Evolutionary conservation across 2,113 vertebrate genomes (phyloP).

Genomic region (Siniperca knerii): DNA sequence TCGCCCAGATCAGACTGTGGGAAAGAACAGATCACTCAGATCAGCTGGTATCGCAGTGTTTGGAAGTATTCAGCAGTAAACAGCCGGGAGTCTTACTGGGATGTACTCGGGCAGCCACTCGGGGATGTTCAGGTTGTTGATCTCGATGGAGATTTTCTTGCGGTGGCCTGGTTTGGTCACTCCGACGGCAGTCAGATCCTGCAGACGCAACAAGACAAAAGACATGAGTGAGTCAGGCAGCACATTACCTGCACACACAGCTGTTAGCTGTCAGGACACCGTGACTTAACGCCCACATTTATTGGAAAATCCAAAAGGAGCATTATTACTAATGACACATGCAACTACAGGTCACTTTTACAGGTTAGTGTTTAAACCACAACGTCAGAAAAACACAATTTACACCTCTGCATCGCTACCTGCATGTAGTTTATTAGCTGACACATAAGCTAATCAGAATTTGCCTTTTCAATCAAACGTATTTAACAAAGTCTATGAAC

Average conservation of each 20-base stretch:
- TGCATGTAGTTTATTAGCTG: no score
- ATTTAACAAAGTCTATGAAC: no score
- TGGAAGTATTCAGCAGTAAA: neutral
- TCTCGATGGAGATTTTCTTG: slow-evolving; percentile 96
- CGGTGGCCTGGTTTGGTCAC: slow-evolving; percentile 97
- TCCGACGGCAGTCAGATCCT: slow-evolving; percentile 97
- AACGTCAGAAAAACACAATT: no score
- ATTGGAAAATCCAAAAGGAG: no score
- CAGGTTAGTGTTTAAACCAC: no score
- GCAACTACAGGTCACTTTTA: no score
- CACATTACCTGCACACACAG: neutral
- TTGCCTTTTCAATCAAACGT: no score
- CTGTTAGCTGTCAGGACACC: neutral
- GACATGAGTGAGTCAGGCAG: neutral
- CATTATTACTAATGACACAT: no score
- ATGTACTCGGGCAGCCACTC: slow-evolving; percentile 96
- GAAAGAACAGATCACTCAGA: neutral
- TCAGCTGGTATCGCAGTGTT: neutral
- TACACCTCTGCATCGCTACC: no score
- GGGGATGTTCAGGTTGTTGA: slow-evolving; percentile 91
- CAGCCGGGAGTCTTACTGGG: slow-evolving; percentile 81
- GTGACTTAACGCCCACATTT: no score
- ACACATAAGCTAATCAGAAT: no score
- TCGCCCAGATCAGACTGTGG: slow-evolving; percentile 90
- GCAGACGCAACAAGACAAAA: slow-evolving; percentile 1